A percentile compares a stretch with the other conserved stretches of the same genome.
Conservation (phyloP, 2,888 invertebrate species). For the Synanthedon andrenaeformis region DNA sequence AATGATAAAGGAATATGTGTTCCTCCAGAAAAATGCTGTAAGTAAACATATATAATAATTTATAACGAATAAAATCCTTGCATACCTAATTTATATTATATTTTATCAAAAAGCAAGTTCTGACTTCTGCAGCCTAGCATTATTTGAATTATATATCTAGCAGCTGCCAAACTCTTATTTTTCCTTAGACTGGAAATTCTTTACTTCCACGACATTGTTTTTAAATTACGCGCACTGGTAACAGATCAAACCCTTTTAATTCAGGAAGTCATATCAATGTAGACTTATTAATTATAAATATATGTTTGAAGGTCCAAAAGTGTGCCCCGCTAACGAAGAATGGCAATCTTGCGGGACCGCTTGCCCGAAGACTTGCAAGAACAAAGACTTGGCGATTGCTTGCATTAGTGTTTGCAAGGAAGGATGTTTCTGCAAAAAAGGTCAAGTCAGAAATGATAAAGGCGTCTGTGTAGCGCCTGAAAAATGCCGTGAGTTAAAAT, state of each 20-base stretch:
- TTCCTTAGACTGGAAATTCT: too few species aligned
- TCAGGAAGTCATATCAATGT: too few species aligned
- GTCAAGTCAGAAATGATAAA: not conserved
- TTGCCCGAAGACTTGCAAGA: conserved; percentile 1
- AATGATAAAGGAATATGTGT: not conserved
- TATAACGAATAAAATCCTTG: too few species aligned
- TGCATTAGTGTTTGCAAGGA: not conserved
- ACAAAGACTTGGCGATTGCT: not conserved
- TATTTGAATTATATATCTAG: too few species aligned
- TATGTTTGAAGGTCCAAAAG: not conserved
- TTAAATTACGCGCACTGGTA: too few species aligned
- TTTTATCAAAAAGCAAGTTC: too few species aligned
- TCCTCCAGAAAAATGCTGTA: not conserved
- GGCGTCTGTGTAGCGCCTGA: not conserved
- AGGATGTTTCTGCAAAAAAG: conserved; percentile 3
- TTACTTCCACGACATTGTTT: too few species aligned
- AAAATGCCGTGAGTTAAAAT: not conserved
- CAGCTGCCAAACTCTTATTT: too few species aligned
- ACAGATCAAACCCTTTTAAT: too few species aligned
- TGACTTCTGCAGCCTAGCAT: too few species aligned
- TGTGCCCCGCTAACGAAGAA: conserved; percentile 2
- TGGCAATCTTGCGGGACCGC: not conserved
- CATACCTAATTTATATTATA: too few species aligned
- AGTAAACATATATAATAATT: not conserved
- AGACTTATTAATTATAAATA: too few species aligned